These are phyloP conservation scores for Pseudomyrmex sp. DNA, from an alignment of 1,140 invertebrate genomes.

Conservation along the genomic window DNA sequence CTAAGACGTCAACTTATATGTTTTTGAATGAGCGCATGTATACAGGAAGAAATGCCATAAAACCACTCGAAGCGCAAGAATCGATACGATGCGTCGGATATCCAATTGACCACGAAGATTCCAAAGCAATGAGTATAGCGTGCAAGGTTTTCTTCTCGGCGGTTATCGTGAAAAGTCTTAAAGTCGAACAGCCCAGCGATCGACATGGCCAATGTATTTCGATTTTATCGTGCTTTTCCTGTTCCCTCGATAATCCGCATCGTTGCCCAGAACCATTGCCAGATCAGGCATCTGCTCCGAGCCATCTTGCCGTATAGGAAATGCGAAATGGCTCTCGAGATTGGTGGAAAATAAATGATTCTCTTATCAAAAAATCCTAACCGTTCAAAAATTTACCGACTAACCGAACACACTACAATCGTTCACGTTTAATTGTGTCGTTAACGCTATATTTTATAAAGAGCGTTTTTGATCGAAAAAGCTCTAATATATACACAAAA, in stretches of 20 bases:
- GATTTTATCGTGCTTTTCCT: slow-evolving; percentile 62
- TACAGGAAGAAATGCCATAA: slow-evolving; percentile 19
- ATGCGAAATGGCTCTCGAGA: neutral
- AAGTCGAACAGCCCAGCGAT: slow-evolving; percentile 59
- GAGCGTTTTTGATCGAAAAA: no score
- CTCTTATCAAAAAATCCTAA: neutral
- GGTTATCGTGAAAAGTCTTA: slow-evolving; percentile 63
- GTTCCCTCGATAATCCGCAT: slow-evolving; percentile 54
- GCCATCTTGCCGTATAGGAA: neutral
- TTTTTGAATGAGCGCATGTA: slow-evolving; percentile 14
- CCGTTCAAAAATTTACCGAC: neutral
- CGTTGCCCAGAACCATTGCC: slow-evolving; percentile 26
- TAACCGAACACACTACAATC: neutral
- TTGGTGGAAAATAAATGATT: neutral
- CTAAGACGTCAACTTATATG: slow-evolving; percentile 39
- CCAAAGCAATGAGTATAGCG: slow-evolving; percentile 60
- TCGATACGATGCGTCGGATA: slow-evolving; percentile 61
- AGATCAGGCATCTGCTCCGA: slow-evolving; percentile 20
- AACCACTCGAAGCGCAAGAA: slow-evolving; percentile 50
- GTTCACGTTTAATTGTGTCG: neutral
- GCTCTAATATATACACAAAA: no score
- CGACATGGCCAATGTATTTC: slow-evolving; percentile 57
- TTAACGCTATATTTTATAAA: neutral
- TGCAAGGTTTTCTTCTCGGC: slow-evolving; percentile 13
- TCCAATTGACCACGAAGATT: slow-evolving; percentile 64